Evolutionary conservation across 30 jellyfish, hydroid and myxozoan genomes (phyloP).

Genomic region (Hydra vulgaris): DNA sequence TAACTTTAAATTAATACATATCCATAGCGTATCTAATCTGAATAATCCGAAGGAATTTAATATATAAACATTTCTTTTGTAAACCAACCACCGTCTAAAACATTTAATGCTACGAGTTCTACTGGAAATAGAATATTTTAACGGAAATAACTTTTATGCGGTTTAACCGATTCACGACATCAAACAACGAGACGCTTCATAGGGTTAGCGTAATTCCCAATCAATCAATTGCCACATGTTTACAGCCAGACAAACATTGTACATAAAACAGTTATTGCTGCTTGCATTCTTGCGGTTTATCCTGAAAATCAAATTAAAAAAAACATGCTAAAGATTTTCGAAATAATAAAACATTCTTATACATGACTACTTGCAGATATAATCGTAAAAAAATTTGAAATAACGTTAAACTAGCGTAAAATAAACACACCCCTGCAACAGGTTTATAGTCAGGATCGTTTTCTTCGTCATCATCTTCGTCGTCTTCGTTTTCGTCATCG

Average conservation of each 20-base stretch:
- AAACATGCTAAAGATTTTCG: neutral
- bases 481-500: constrained; percentile 46
- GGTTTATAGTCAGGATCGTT: constrained; percentile 85
- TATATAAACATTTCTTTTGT: too few species aligned
- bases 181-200: neutral
- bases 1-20: too few species aligned
- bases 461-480: constrained; percentile 72
- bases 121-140: too few species aligned
- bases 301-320: constrained; percentile 28
- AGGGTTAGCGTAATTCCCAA: too few species aligned
- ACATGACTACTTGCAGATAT: neutral
- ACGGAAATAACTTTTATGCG: too few species aligned
- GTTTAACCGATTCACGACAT: too few species aligned
- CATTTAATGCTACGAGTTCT: too few species aligned
- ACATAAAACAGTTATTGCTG: constrained; percentile 36
- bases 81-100: too few species aligned
- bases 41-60: too few species aligned
- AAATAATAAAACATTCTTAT: neutral
- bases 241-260: neutral
- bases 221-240: too few species aligned
- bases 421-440: constrained; percentile 19
- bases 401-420: neutral
- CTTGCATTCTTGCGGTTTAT: constrained; percentile 75
- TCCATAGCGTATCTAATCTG: too few species aligned
- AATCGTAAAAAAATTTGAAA: neutral